Conservation (phyloP, 2,797 vertebrate species). For the Enteromius afrohamiltoni region DNA sequence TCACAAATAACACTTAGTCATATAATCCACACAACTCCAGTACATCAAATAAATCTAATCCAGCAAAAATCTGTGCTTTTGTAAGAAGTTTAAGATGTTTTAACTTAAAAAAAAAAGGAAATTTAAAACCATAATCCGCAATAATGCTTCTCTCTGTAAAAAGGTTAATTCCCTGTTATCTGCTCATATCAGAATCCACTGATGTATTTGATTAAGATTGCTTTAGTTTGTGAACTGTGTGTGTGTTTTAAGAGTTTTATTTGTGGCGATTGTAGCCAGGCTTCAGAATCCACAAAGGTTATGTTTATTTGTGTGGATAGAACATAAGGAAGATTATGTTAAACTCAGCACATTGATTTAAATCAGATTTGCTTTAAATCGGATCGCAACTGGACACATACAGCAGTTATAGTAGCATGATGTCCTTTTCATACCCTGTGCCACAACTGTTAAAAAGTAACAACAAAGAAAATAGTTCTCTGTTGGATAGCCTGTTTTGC, state of each 20-base stretch:
- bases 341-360: neutral
- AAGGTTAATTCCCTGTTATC: too few relatives aligned
- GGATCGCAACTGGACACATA: neutral
- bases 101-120: too few relatives aligned
- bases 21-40: neutral
- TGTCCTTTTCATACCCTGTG: neutral
- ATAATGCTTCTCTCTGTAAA: too few relatives aligned
- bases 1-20: too few relatives aligned
- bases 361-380: neutral
- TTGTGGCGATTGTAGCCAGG: neutral
- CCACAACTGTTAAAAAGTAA: neutral
- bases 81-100: too few relatives aligned
- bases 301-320: neutral
- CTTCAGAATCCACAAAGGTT: neutral
- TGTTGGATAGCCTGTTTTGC: slow-evolving; percentile 12
- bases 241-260: too few relatives aligned
- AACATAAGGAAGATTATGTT: neutral
- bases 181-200: too few relatives aligned
- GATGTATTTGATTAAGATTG: too few relatives aligned
- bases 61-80: too few relatives aligned
- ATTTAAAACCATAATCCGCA: too few relatives aligned
- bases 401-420: neutral
- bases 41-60: too few relatives aligned
- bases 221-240: too few relatives aligned
- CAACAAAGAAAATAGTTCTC: neutral